Evolutionary conservation across 2,888 invertebrate species (phyloP).

Genomic region (Tyria jacobaeae): DNA sequence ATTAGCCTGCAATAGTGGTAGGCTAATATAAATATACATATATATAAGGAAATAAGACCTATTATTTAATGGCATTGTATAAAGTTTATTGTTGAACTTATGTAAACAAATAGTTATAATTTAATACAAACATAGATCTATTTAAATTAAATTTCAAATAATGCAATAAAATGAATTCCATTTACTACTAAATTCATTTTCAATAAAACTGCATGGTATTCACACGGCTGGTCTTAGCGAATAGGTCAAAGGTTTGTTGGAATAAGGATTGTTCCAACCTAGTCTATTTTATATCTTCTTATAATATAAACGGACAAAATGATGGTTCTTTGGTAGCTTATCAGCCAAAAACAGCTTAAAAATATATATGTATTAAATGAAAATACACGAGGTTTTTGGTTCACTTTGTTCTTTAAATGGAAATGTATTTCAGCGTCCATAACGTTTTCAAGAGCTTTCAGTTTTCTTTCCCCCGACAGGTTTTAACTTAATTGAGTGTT

Average conservation of each 20-base stretch:
- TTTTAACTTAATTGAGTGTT: too few relatives aligned
- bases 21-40: too few relatives aligned
- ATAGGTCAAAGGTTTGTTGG: constrained; percentile 23
- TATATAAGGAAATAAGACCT: too few relatives aligned
- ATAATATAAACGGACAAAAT: too few relatives aligned
- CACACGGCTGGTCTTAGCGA: constrained; percentile 37
- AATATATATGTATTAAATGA: too few relatives aligned
- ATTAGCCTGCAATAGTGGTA: too few relatives aligned
- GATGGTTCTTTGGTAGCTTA: not conserved
- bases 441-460: too few relatives aligned
- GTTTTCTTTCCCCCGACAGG: too few relatives aligned
- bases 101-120: constrained; percentile 18
- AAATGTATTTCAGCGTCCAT: too few relatives aligned
- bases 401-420: not conserved
- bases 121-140: constrained; percentile 23
- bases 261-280: constrained; percentile 28
- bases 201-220: constrained; percentile 33
- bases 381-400: too few relatives aligned
- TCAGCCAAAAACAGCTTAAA: too few relatives aligned
- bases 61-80: too few relatives aligned
- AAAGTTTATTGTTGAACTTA: not conserved
- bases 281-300: not conserved
- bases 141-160: constrained; percentile 38
- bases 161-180: constrained; percentile 39
- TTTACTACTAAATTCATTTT: constrained; percentile 31